Evolutionary conservation across 2,888 invertebrate genomes (phyloP), one percentile per base, ranked within the genome.

Genomic region (Camptogramma bilineatum): DNA sequence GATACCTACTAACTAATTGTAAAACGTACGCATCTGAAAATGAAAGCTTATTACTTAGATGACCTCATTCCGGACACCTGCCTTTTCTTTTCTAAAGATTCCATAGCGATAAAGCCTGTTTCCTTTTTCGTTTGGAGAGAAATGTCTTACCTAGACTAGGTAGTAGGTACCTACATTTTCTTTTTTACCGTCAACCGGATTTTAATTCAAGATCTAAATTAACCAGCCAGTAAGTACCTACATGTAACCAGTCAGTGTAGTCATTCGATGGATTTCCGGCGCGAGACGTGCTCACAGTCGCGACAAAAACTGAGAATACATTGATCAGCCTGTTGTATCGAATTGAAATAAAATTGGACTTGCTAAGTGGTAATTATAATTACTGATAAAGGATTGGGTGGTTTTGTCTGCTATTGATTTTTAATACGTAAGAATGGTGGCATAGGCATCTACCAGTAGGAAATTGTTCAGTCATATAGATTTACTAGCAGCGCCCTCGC

Each of bases 191-290:
- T 39, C 34, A 13, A 44, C 44, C 34, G 56, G 56, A 56, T 56
- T 56, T 48, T 39, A 48, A 50, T 55, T 47, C 19, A 54, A 31
- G 31, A 18, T 47, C 31, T 18, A 34, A 47, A 16, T 48, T 48
- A 60, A 44, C 8, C 44, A 44, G 17, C 44, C 44, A 8, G 7
- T 47, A 42, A 44, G 28, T 13, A n/a, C n/a, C n/a, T n/a, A n/a
- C n/a, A n/a, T n/a, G n/a, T n/a, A n/a, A 34, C 24, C 19, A 52
- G 19, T 54, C 47, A 52, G 28, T 28, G 4, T 28, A 39, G 24
- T 18, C 57, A 53, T 58, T 66, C 50, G 34, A 56, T 64, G 54
- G 62, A 62, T 54, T 62, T 66, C 69, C 66, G 66, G 62, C 48
- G 52, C n/a, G 18, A 56, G 53, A 59, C 59, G 66, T 66, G 66